phyloP scores from a whole-genome alignment of 2,797 vertebrate species.

The Tragopan temminckii region DNA sequence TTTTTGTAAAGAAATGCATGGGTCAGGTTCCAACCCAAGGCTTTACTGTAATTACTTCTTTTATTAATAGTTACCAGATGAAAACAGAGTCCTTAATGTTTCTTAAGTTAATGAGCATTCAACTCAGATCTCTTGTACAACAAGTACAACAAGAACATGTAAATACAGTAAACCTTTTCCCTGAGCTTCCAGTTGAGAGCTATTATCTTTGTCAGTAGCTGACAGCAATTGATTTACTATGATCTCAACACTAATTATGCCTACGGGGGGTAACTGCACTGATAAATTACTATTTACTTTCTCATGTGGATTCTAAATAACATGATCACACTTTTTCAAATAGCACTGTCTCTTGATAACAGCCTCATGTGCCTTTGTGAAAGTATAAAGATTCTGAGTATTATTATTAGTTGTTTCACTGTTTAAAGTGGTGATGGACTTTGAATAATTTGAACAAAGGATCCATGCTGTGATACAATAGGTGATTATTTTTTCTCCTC shows the following conservation, averaged over 20 bases:
- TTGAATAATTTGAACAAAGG: background rate
- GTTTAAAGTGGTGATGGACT: background rate
- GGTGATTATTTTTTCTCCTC: background rate
- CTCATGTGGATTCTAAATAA: background rate
- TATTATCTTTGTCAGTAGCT: constrained; percentile 33
- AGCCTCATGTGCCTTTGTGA: accelerated
- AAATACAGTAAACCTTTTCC: background rate
- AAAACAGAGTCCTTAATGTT: background rate
- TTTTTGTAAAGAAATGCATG: background rate
- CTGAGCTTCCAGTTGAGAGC: background rate
- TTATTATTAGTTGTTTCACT: background rate
- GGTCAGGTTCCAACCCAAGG: background rate
- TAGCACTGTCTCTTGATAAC: background rate
- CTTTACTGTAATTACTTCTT: background rate
- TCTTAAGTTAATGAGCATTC: background rate
- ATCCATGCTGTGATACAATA: background rate
- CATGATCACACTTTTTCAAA: background rate
- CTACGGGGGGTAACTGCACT: background rate
- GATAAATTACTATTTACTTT: constrained; percentile 40
- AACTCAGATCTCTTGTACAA: background rate
- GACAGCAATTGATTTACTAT: constrained; percentile 26
- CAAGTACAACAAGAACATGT: background rate
- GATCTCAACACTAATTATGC: constrained; percentile 25
- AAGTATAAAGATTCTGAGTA: background rate
- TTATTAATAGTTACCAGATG: background rate